Evolutionary conservation across 64 coral and sea anemone genomes (phyloP).

Genomic region (Dendronephthya gigantea): DNA sequence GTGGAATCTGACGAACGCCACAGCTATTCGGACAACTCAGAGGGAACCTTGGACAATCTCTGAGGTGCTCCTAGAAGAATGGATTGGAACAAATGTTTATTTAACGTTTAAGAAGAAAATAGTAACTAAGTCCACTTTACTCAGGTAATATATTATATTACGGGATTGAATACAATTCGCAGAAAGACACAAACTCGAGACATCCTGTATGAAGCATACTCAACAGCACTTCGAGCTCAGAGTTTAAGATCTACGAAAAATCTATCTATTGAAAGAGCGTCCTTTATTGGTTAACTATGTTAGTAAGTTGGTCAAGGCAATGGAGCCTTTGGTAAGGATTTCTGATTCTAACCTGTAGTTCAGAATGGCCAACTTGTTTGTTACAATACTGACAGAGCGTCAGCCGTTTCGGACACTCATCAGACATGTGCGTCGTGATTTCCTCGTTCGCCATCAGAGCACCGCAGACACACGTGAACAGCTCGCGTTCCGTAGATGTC

Average conservation of each 20-base stretch:
- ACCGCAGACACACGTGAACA: slow-evolving; percentile 90
- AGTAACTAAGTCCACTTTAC: too few relatives aligned
- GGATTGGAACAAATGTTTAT: background rate
- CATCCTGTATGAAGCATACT: too few relatives aligned
- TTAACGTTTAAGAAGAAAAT: too few relatives aligned
- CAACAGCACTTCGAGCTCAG: too few relatives aligned
- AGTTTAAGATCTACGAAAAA: too few relatives aligned
- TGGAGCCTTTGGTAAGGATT: too few relatives aligned
- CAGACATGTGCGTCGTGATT: slow-evolving; percentile 93
- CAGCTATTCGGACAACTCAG: slow-evolving; percentile 95
- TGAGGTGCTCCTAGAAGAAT: slow-evolving; percentile 62
- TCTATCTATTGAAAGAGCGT: too few relatives aligned
- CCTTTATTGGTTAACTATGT: too few relatives aligned
- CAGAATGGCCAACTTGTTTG: slow-evolving; percentile 76
- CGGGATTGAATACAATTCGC: too few relatives aligned
- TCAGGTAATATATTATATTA: too few relatives aligned
- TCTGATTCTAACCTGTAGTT: slow-evolving; percentile 58
- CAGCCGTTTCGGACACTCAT: slow-evolving; percentile 81
- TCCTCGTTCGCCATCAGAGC: slow-evolving; percentile 58
- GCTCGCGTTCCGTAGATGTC: slow-evolving; percentile 17
- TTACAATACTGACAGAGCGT: slow-evolving; percentile 80
- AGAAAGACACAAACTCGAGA: too few relatives aligned
- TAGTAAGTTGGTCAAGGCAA: too few relatives aligned
- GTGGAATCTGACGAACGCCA: slow-evolving; percentile 80
- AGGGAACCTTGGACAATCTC: slow-evolving; percentile 64